phyloP scores from a whole-genome alignment of 1,140 invertebrate genomes.

The Bilobella aurantiaca region DNA sequence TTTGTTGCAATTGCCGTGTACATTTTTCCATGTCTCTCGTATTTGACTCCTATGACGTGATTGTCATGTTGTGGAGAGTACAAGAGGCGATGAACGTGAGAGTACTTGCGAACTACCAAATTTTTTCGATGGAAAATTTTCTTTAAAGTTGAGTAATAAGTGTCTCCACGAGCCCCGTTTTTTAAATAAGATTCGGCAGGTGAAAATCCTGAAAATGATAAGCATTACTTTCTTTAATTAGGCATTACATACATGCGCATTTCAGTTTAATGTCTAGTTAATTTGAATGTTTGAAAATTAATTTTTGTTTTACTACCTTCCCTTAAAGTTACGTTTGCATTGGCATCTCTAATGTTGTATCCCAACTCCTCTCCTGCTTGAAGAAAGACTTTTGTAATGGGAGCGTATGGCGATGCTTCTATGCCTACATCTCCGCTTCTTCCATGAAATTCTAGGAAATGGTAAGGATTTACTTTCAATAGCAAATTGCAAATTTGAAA shows the following conservation, averaged over 20 bases:
- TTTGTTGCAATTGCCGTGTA: slow-evolving; percentile 12
- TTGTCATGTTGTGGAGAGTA: slow-evolving; percentile 5
- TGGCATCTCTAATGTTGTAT: slow-evolving; percentile 16
- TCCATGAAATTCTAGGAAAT: too few species aligned
- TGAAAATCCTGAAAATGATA: slow-evolving; percentile 10
- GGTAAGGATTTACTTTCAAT: neutral
- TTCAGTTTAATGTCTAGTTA: too few species aligned
- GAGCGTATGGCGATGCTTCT: neutral
- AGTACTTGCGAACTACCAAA: slow-evolving; percentile 22
- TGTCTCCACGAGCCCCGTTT: slow-evolving; percentile 16
- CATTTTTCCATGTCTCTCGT: slow-evolving; percentile 20
- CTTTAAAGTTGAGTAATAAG: slow-evolving; percentile 15
- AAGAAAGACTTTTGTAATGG: slow-evolving; percentile 12
- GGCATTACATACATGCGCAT: too few species aligned
- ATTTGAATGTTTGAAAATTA: too few species aligned
- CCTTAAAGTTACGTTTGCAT: slow-evolving; percentile 6
- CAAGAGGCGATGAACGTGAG: slow-evolving; percentile 19
- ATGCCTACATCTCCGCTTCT: slow-evolving; percentile 10
- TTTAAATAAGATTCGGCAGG: slow-evolving; percentile 25
- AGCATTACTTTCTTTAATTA: neutral
- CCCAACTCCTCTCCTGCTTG: slow-evolving; percentile 15
- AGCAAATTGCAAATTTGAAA: neutral
- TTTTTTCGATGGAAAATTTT: slow-evolving; percentile 10
- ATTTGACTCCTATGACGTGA: slow-evolving; percentile 23
- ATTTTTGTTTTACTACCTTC: too few species aligned